phyloP scores from a whole-genome alignment of 2,888 invertebrate genomes.

The Chrysotoxum bicinctum region DNA sequence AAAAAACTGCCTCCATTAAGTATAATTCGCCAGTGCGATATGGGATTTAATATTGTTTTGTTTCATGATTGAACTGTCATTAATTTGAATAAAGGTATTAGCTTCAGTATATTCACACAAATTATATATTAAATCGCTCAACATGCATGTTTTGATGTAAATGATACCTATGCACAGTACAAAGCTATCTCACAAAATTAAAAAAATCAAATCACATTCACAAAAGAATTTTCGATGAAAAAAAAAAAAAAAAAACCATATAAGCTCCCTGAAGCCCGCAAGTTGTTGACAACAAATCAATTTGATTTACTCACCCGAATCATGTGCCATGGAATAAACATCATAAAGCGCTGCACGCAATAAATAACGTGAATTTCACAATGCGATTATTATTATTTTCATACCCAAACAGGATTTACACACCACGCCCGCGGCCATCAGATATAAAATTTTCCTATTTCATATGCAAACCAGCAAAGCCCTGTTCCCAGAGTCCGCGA shows the following conservation, averaged over 20 bases:
- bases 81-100: too few relatives aligned
- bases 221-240: neutral
- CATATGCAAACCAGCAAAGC: slow-evolving; percentile 61
- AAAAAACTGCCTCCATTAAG: too few relatives aligned
- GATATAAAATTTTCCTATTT: slow-evolving; percentile 46
- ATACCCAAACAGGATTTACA: slow-evolving; percentile 55
- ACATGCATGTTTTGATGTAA: neutral
- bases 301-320: slow-evolving; percentile 51
- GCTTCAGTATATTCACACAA: too few relatives aligned
- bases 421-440: slow-evolving; percentile 64
- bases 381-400: slow-evolving; percentile 19
- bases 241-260: neutral
- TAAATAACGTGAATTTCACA: slow-evolving; percentile 38
- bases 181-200: neutral
- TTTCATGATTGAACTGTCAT: too few relatives aligned
- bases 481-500: neutral
- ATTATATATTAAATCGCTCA: neutral
- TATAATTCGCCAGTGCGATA: too few relatives aligned
- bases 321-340: slow-evolving; percentile 36
- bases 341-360: slow-evolving; percentile 52
- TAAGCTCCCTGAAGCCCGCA: neutral
- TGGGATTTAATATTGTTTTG: too few relatives aligned
- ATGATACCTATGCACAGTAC: too few relatives aligned
- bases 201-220: slow-evolving; percentile 12
- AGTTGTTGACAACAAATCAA: slow-evolving; percentile 57